phyloP scores from a whole-genome alignment of 2,113 vertebrate species.

The Ranitomeya variabilis region DNA sequence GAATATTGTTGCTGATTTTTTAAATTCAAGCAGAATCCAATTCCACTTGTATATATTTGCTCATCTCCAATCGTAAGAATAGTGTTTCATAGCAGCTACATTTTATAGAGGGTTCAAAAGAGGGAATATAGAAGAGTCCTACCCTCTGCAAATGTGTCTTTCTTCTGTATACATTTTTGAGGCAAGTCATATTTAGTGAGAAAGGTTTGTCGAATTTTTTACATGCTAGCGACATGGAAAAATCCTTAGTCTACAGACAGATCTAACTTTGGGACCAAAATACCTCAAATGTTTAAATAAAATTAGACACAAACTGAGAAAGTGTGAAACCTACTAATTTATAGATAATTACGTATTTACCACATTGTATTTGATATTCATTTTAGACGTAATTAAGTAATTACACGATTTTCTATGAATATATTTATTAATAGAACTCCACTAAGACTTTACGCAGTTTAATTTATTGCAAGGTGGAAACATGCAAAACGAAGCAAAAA shows the following conservation, averaged over 20 bases:
- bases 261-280: background rate
- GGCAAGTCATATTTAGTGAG: background rate
- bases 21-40: too few relatives aligned
- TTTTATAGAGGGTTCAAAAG: too few relatives aligned
- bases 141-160: too few relatives aligned
- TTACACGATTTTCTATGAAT: constrained; percentile 12
- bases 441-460: background rate
- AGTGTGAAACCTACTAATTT: background rate
- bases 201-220: background rate
- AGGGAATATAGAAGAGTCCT: too few relatives aligned
- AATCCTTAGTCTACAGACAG: background rate
- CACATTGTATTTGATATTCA: background rate
- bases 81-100: too few relatives aligned
- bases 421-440: background rate
- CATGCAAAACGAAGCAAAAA: constrained; percentile 28
- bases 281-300: background rate
- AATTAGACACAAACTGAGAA: background rate
- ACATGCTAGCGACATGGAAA: background rate
- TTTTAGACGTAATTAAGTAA: background rate
- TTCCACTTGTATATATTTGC: too few relatives aligned
- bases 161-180: too few relatives aligned
- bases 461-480: background rate
- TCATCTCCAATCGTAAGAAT: too few relatives aligned
- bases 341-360: background rate
- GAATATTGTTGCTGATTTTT: too few relatives aligned